Evolutionary conservation across 2,797 vertebrate genomes (phyloP), one percentile per base, ranked within the genome.

Genomic region (Propithecus perrieri): DNA sequence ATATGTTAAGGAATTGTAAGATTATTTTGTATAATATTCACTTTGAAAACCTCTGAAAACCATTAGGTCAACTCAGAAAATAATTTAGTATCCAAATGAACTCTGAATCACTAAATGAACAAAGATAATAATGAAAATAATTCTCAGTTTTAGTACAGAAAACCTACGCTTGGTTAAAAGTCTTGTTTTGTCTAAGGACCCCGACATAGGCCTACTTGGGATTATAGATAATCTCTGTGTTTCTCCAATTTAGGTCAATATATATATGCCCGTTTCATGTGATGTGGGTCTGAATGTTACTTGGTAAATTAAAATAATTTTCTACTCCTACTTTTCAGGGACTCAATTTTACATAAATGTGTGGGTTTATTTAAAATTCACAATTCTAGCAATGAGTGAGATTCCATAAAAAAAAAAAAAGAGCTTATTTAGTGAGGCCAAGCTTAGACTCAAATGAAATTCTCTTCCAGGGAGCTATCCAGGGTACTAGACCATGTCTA

Each of bases 401-500:
- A 15, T 18, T 59, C 53, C 85, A 83, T 83, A 26, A 59, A 59
- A 59, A 55, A 22, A 7, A 33, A 41, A 48, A 43, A 50, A 48
- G 38, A 15, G 3, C 7, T 91, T 80, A 43, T 14, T 90, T 75
- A 28, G 2, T 43, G 50, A 91, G 41, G 13, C 13, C 38, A 79
- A 30, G 76, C 43, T 94, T 95, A 33, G 43, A 85, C 10, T 84
- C 28, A 94, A 90, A 90, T 46, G 50, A 74, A 53, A 50, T 72
- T 24, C 17, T 30, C 65, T 96, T 72, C 72, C 46, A 85, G 12
- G 96, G 95, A 97, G 65, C 89, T 97, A 91, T 97, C 96, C 72
- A 94, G 67, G 81, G 72, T 95, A 83, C 81, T 95, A 95, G 26
- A 59, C 3, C 17, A 26, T 18, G 71, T 78, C 6, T 95, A 61